phyloP scores from a whole-genome alignment of 2,113 vertebrate species.

The Psammodynastes pulverulentus region DNA sequence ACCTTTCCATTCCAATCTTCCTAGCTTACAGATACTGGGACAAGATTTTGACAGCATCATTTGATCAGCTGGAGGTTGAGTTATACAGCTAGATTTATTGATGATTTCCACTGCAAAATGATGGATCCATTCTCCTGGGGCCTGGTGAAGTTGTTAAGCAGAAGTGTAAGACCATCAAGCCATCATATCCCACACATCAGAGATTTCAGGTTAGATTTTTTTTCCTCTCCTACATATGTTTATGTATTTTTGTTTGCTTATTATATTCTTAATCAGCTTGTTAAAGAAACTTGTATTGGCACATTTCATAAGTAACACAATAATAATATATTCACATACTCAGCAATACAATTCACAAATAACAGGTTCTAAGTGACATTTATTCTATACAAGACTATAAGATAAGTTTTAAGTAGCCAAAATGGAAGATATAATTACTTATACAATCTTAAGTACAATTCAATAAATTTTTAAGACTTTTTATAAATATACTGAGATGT shows the following conservation, averaged over 20 bases:
- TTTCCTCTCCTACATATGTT: not conserved
- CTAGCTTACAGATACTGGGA: not conserved
- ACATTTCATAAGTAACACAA: not conserved
- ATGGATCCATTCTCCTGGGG: not conserved
- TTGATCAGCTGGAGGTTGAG: not conserved
- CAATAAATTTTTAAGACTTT: not conserved
- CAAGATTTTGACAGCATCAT: not conserved
- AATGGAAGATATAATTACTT: not conserved
- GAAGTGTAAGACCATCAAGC: not conserved
- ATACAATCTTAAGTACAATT: not conserved
- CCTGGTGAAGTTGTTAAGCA: not conserved
- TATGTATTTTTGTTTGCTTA: not conserved
- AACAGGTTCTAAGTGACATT: not conserved
- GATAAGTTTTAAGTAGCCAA: not conserved
- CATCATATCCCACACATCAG: not conserved
- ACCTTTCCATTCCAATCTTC: not conserved
- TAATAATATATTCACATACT: not conserved
- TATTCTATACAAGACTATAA: not conserved
- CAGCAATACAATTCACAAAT: not conserved
- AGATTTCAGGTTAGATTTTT: not conserved
- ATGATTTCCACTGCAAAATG: not conserved
- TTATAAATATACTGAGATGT: not conserved
- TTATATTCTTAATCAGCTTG: not conserved
- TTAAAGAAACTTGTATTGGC: not conserved
- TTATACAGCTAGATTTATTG: not conserved